These are phyloP conservation scores for Peromyscus polionotus DNA, from an alignment of 2,113 vertebrate genomes.

Conservation along the genomic window DNA sequence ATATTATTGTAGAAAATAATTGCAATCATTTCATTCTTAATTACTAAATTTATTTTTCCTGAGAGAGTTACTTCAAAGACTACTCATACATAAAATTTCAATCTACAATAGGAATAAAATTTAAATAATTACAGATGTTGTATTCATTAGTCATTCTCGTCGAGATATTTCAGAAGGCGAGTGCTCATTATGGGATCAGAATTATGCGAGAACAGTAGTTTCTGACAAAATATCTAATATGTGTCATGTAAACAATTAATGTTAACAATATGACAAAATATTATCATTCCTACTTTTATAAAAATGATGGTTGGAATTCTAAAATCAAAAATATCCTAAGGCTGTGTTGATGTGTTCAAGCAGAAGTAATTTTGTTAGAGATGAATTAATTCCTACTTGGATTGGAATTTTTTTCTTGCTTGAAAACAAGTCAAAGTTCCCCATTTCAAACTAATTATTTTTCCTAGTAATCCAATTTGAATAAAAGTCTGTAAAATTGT, in stretches of 20 bases:
- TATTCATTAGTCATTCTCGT: not conserved
- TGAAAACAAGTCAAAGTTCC: not conserved
- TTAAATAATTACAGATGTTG: not conserved
- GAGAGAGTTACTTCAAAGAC: not conserved
- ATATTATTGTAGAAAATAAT: not conserved
- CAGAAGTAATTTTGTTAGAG: not conserved
- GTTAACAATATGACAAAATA: not conserved
- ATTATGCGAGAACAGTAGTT: not conserved
- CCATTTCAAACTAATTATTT: slow-evolving; percentile 55
- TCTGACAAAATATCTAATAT: not conserved
- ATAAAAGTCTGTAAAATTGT: slow-evolving; percentile 42
- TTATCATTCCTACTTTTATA: slow-evolving; percentile 17
- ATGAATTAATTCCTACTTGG: not conserved
- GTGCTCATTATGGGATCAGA: not conserved
- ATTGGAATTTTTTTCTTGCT: not conserved
- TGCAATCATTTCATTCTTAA: not conserved
- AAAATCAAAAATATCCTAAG: not conserved
- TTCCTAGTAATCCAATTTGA: slow-evolving; percentile 69
- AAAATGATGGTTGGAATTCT: not conserved
- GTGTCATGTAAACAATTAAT: not conserved
- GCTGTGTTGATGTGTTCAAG: not conserved
- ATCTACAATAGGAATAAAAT: not conserved
- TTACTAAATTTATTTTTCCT: not conserved
- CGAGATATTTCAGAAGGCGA: not conserved
- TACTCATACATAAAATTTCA: slow-evolving; percentile 11